These are phyloP conservation scores for Pogona vitticeps DNA, from an alignment of 2,113 vertebrate genomes.

Conservation along the genomic window DNA sequence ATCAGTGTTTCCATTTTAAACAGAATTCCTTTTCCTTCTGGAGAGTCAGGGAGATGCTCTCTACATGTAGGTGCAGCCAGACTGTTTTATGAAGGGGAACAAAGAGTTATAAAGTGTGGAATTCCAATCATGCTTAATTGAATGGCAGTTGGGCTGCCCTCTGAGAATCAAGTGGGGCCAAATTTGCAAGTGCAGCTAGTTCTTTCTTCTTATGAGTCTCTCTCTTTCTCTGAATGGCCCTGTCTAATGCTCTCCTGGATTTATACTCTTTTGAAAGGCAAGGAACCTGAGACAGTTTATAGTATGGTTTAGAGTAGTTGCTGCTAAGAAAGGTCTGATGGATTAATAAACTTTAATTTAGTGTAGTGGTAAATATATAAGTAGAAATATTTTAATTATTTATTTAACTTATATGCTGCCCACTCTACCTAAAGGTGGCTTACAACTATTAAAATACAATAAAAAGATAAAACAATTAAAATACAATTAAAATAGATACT, in stretches of 20 bases:
- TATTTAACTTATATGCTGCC: too few species aligned
- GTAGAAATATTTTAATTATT: too few species aligned
- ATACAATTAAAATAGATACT: too few species aligned
- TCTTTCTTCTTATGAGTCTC: background rate
- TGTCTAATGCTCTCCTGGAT: background rate
- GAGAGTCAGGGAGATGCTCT: background rate
- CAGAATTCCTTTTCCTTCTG: background rate
- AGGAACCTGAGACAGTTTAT: background rate
- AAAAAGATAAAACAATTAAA: too few species aligned
- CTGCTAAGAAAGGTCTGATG: background rate
- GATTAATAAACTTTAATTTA: too few species aligned
- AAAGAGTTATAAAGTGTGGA: background rate
- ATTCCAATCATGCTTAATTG: background rate
- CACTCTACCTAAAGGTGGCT: too few species aligned
- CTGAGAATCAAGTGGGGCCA: background rate
- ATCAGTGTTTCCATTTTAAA: slow-evolving; percentile 13
- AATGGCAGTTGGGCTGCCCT: background rate
- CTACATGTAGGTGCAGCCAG: background rate
- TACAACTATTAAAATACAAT: too few species aligned
- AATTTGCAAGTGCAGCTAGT: background rate
- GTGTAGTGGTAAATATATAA: too few species aligned
- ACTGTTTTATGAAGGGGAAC: background rate
- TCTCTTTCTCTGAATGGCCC: background rate
- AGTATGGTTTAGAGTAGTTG: background rate
- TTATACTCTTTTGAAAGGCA: background rate